Evolutionary conservation across 2,888 invertebrate genomes (phyloP).

Genomic region (Caenorhabditis doughertyi): DNA sequence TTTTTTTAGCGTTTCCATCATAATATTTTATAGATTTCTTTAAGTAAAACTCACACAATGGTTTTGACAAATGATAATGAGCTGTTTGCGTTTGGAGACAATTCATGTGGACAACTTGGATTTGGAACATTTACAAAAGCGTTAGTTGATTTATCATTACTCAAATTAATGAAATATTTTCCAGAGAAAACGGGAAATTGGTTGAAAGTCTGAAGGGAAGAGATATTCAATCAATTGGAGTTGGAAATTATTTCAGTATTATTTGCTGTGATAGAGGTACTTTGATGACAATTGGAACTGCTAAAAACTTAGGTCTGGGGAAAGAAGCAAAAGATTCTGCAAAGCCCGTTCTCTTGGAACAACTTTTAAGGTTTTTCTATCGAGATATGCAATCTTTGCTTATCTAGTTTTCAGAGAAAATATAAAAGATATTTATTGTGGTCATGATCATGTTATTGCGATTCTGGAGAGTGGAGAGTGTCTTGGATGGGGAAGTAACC

Average conservation of each 20-base stretch:
- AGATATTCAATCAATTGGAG: slow-evolving; percentile 65
- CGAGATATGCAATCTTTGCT: no score
- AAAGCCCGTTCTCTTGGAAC: slow-evolving; percentile 86
- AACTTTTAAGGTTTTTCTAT: slow-evolving; percentile 83
- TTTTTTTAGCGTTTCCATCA: neutral
- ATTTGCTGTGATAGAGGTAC: slow-evolving; percentile 87
- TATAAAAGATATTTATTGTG: slow-evolving; percentile 83
- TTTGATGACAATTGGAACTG: slow-evolving; percentile 88
- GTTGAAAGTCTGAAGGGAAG: slow-evolving; percentile 60
- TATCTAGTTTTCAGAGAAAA: slow-evolving; percentile 84
- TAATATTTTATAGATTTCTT: slow-evolving; percentile 84
- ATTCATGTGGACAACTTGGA: slow-evolving; percentile 87
- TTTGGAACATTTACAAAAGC: slow-evolving; percentile 81
- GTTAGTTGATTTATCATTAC: slow-evolving; percentile 11
- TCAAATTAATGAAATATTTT: neutral
- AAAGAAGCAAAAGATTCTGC: slow-evolving; percentile 85
- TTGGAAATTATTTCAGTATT: slow-evolving; percentile 85
- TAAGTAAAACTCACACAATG: slow-evolving; percentile 86
- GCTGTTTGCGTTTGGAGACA: slow-evolving; percentile 88
- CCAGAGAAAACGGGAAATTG: slow-evolving; percentile 38
- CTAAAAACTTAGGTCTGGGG: slow-evolving; percentile 82
- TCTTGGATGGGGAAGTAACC: slow-evolving; percentile 86
- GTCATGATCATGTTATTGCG: slow-evolving; percentile 87
- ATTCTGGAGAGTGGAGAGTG: slow-evolving; percentile 86
- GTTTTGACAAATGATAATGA: slow-evolving; percentile 86